These are phyloP conservation scores for Oncorhynchus gorbuscha DNA, from an alignment of 2,113 vertebrate genomes.

Conservation along the genomic window DNA sequence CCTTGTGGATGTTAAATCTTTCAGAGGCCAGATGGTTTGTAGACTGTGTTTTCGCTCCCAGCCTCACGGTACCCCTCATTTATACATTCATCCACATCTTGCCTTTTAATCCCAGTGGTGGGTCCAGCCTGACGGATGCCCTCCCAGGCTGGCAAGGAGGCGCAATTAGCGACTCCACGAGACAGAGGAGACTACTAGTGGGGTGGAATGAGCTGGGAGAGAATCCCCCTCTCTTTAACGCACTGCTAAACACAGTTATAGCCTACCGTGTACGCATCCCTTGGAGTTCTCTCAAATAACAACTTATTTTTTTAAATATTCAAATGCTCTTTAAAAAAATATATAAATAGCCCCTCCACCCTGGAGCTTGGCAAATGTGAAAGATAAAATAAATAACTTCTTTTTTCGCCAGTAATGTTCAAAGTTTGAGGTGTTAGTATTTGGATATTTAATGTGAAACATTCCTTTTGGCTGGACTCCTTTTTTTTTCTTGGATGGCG, in stretches of 20 bases:
- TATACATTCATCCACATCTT: slow-evolving; percentile 43
- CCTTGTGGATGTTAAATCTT: slow-evolving; percentile 31
- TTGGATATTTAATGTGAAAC: slow-evolving; percentile 55
- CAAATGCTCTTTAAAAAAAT: slow-evolving; percentile 47
- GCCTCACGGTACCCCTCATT: slow-evolving; percentile 25
- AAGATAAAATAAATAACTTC: slow-evolving; percentile 58
- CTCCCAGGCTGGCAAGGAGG: slow-evolving; percentile 28
- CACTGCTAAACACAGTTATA: slow-evolving; percentile 34
- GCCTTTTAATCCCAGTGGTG: slow-evolving; percentile 41
- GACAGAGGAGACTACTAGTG: slow-evolving; percentile 13
- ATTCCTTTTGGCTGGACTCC: slow-evolving; percentile 36
- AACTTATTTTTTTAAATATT: slow-evolving; percentile 37
- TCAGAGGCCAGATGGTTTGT: slow-evolving; percentile 41
- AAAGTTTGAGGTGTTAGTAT: slow-evolving; percentile 34
- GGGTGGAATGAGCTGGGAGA: background rate
- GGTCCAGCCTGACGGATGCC: slow-evolving; percentile 34
- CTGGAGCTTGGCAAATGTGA: slow-evolving; percentile 54
- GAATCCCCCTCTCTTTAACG: slow-evolving; percentile 11
- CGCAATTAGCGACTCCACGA: slow-evolving; percentile 42
- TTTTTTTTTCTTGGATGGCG: background rate
- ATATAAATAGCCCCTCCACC: slow-evolving; percentile 45
- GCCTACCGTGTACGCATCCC: slow-evolving; percentile 49
- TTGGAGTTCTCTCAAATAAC: slow-evolving; percentile 43
- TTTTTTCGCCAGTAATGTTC: slow-evolving; percentile 46
- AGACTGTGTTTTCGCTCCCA: slow-evolving; percentile 12